A percentile compares a stretch with the other conserved stretches of the same genome.
phyloP scores from a whole-genome alignment of 2,797 vertebrate genomes.

The Xenopus petersii region DNA sequence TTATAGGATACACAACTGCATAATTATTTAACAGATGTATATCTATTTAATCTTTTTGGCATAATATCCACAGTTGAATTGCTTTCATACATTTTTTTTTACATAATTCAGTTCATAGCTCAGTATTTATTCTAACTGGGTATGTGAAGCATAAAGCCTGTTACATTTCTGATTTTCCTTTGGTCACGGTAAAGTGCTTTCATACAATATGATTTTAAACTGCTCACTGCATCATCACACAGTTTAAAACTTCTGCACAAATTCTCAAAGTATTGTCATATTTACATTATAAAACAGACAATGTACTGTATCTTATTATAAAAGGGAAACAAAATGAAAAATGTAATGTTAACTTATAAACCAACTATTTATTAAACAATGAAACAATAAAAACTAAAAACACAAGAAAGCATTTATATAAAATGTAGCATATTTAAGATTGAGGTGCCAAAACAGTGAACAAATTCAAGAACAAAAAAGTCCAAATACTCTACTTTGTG shows the following conservation, averaged over 20 bases:
- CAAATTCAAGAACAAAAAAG: no score
- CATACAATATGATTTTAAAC: constrained; percentile 2
- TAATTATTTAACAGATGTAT: neutral
- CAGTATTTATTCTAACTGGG: constrained; percentile 18
- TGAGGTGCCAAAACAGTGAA: no score
- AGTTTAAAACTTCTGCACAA: constrained; percentile 6
- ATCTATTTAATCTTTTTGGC: neutral
- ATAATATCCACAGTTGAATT: neutral
- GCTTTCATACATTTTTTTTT: neutral
- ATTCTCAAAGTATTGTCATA: neutral
- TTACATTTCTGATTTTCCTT: constrained; percentile 30
- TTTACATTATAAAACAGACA: constrained; percentile 1
- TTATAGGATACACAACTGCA: neutral
- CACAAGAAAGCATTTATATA: no score
- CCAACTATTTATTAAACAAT: no score
- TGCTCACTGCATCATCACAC: constrained; percentile 27
- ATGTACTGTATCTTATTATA: neutral
- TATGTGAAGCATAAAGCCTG: constrained; percentile 23
- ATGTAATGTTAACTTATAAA: neutral
- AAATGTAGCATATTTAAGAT: no score
- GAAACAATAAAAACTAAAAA: no score
- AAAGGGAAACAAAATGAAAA: neutral
- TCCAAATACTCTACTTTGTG: no score
- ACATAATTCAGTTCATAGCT: constrained; percentile 4
- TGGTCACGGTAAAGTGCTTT: constrained; percentile 10